Evolutionary conservation across 2,797 vertebrate genomes (phyloP).

Genomic region (Streptopelia turtur): DNA sequence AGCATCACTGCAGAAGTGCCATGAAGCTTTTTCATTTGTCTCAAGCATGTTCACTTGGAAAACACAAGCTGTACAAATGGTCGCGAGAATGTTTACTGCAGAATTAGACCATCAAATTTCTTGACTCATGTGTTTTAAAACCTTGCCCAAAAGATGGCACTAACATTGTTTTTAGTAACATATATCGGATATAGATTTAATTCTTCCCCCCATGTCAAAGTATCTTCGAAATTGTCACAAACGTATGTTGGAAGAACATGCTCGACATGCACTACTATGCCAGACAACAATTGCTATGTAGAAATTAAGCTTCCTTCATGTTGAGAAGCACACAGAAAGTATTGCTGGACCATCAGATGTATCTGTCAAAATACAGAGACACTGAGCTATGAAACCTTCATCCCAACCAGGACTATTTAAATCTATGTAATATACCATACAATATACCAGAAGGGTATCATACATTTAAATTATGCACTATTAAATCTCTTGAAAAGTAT

Average conservation of each 20-base stretch:
- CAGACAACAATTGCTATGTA: background rate
- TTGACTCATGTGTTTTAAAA: constrained; percentile 70
- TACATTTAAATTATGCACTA: constrained; percentile 14
- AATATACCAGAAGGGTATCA: background rate
- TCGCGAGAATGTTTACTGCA: background rate
- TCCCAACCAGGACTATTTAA: constrained; percentile 13
- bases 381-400: background rate
- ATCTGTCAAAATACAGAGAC: constrained; percentile 6
- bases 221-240: constrained; percentile 18
- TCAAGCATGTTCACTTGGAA: background rate
- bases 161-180: constrained; percentile 71
- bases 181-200: constrained; percentile 61
- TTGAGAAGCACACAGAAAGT: background rate
- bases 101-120: constrained; percentile 43
- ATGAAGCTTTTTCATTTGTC: background rate
- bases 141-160: constrained; percentile 75
- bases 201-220: background rate
- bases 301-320: background rate
- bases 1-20: background rate
- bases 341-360: background rate
- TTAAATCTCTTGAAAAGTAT: constrained; percentile 45
- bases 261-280: background rate
- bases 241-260: background rate
- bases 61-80: background rate
- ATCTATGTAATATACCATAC: background rate